phyloP scores from a whole-genome alignment of 2,797 vertebrate genomes.

The Rhinoraja longicauda region DNA sequence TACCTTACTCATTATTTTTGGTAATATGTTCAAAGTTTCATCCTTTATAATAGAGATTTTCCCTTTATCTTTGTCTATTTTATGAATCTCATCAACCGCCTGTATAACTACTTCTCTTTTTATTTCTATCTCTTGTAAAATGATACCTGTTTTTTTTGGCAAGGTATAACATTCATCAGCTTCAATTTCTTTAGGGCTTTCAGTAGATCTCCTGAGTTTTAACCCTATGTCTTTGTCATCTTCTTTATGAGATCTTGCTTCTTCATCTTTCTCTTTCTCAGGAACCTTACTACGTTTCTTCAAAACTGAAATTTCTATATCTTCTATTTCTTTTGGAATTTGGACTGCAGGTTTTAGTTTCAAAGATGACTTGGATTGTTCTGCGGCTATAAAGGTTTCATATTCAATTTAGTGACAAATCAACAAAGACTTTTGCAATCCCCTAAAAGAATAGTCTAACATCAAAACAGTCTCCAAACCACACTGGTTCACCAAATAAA shows the following conservation, averaged over 20 bases:
- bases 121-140: constrained; percentile 59
- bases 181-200: constrained; percentile 45
- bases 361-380: constrained; percentile 47
- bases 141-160: constrained; percentile 53
- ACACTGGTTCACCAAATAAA: background rate
- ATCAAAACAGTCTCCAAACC: constrained; percentile 34
- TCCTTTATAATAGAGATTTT: constrained; percentile 18
- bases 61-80: constrained; percentile 21
- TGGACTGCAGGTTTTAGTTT: constrained; percentile 41
- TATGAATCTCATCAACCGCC: constrained; percentile 14
- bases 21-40: background rate
- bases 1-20: constrained; percentile 33
- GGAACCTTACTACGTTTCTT: constrained; percentile 59
- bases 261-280: constrained; percentile 31
- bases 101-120: constrained; percentile 55
- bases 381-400: constrained; percentile 67
- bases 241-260: constrained; percentile 46
- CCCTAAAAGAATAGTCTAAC: constrained; percentile 29
- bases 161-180: constrained; percentile 45
- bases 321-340: constrained; percentile 46
- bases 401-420: constrained; percentile 54
- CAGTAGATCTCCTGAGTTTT: constrained; percentile 48
- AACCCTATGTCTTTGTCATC: constrained; percentile 46
- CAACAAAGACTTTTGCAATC: constrained; percentile 35
- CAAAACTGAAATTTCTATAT: constrained; percentile 50